A percentile compares a stretch with the other conserved stretches of the same genome.
phyloP scores from a whole-genome alignment of 2,113 vertebrate species.

The Gobius niger region DNA sequence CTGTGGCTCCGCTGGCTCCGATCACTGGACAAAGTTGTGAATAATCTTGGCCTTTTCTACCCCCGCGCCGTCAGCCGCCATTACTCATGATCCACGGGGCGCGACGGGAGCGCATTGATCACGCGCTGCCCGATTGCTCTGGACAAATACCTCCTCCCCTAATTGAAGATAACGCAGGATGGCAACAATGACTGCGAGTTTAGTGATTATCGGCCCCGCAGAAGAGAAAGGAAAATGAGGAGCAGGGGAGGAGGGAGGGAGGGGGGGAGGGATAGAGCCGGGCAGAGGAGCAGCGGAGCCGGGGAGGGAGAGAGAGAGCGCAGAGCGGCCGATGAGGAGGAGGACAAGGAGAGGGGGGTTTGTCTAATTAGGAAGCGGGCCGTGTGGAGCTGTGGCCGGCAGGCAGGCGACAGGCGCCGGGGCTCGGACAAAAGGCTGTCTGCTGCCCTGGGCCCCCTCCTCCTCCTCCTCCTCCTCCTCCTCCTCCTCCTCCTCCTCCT shows the following conservation, averaged over 20 bases:
- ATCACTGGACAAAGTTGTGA: slow-evolving; percentile 61
- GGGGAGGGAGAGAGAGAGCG: not conserved
- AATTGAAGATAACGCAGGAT: slow-evolving; percentile 79
- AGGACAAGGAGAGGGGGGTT: slow-evolving; percentile 5
- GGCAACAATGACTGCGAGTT: slow-evolving; percentile 78
- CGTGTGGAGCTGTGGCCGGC: slow-evolving; percentile 76
- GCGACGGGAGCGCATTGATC: slow-evolving; percentile 78
- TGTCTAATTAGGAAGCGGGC: slow-evolving; percentile 79
- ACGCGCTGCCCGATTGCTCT: slow-evolving; percentile 75
- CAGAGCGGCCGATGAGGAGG: not conserved
- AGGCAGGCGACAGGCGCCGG: slow-evolving; percentile 84
- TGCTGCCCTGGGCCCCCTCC: slow-evolving; percentile 66
- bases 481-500: too few species aligned
- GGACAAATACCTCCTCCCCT: slow-evolving; percentile 76
- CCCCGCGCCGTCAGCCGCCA: slow-evolving; percentile 66
- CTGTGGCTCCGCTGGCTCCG: slow-evolving; percentile 15
- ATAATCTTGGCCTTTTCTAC: slow-evolving; percentile 72
- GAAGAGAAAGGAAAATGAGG: slow-evolving; percentile 69
- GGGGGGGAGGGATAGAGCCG: slow-evolving; percentile 15
- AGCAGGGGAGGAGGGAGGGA: slow-evolving; percentile 31
- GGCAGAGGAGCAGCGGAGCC: not conserved
- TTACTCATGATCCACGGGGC: slow-evolving; percentile 59
- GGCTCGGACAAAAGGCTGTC: slow-evolving; percentile 80
- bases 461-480: slow-evolving; percentile 74
- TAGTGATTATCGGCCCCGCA: slow-evolving; percentile 70